Conservation (phyloP, 2,113 vertebrate species). For the Chlamydotis undulata region DNA sequence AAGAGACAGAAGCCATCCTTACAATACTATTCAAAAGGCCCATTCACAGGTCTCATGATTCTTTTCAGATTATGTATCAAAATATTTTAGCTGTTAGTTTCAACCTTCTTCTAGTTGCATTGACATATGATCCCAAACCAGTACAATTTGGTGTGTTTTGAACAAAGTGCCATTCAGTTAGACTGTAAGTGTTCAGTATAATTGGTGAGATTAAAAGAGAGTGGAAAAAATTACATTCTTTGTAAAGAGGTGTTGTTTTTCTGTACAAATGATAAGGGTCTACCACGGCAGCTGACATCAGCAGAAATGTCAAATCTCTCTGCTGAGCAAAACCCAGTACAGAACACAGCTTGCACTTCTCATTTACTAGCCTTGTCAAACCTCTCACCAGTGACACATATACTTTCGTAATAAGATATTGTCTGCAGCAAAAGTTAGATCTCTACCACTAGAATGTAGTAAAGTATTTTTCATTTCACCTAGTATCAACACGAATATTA, state of each 20-base stretch:
- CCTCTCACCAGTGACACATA: background rate
- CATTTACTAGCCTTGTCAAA: slow-evolving; percentile 10
- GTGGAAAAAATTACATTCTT: background rate
- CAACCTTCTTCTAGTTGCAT: background rate
- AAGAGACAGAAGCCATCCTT: background rate
- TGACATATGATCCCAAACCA: background rate
- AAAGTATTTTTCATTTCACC: background rate
- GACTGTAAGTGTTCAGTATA: background rate
- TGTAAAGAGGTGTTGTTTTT: background rate
- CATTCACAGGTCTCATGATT: background rate
- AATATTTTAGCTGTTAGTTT: slow-evolving; percentile 12
- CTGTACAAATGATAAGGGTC: background rate
- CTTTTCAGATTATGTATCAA: background rate
- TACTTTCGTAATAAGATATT: background rate
- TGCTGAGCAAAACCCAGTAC: background rate
- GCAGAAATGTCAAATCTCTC: slow-evolving; percentile 17
- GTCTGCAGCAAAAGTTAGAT: background rate
- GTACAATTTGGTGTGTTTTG: background rate
- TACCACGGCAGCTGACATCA: slow-evolving; percentile 13
- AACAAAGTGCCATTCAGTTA: background rate
- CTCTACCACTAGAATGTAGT: background rate
- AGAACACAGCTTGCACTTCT: background rate
- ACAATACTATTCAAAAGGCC: background rate
- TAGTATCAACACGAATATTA: background rate
- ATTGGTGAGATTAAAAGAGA: background rate